phyloP scores from a whole-genome alignment of 2,113 vertebrate genomes.

The Dicrurus megarhynchus region DNA sequence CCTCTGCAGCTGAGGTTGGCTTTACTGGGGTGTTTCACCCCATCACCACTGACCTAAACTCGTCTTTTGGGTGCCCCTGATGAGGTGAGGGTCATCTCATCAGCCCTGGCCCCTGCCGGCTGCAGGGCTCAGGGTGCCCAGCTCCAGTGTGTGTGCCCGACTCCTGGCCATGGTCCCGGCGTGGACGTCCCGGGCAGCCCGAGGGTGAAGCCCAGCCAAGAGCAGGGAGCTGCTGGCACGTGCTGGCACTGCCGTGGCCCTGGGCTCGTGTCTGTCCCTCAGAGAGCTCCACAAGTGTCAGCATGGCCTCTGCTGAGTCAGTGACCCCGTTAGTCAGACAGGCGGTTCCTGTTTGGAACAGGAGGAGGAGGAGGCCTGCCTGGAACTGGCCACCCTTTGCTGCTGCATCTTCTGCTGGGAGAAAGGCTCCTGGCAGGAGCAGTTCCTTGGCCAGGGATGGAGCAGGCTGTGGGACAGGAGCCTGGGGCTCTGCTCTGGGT shows the following conservation, averaged over 20 bases:
- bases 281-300: background rate
- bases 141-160: background rate
- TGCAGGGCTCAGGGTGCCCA: rapidly evolving
- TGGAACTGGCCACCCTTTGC: background rate
- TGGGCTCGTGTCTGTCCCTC: background rate
- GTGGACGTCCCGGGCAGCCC: background rate
- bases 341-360: background rate
- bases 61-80: rapidly evolving
- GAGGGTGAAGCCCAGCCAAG: background rate
- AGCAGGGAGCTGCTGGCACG: background rate
- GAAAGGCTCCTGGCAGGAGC: background rate
- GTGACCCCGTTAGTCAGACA: background rate
- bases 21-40: background rate
- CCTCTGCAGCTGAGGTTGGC: background rate
- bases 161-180: rapidly evolving
- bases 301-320: background rate
- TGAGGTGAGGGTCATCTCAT: background rate
- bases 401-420: background rate
- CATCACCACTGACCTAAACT: rapidly evolving
- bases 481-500: background rate
- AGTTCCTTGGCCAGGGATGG: background rate
- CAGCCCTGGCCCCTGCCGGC: background rate
- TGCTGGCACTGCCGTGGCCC: background rate
- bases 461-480: background rate
- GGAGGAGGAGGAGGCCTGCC: background rate